Evolutionary conservation across 2,888 invertebrate species (phyloP).

Genomic region (Lampropteryx suffumata): DNA sequence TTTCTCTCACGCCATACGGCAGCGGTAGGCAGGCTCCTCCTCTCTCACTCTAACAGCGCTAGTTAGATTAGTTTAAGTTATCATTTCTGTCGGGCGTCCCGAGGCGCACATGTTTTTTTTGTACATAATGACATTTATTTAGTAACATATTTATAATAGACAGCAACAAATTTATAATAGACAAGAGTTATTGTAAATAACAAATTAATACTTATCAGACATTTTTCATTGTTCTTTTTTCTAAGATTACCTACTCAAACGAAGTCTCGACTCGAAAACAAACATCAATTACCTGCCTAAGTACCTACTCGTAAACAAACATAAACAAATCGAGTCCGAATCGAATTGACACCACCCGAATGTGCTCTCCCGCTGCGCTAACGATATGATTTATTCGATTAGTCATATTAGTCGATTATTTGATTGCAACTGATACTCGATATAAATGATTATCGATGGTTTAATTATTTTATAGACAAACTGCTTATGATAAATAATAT

Average conservation of each 20-base stretch:
- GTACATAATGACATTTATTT: no score
- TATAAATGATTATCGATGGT: conserved; percentile 22
- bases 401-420: conserved; percentile 26
- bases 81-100: no score
- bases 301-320: conserved; percentile 16
- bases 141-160: no score
- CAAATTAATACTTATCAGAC: no score
- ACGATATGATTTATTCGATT: conserved; percentile 33
- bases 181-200: no score
- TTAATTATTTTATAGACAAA: conserved; percentile 18
- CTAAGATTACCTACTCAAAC: conserved; percentile 5
- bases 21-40: no score
- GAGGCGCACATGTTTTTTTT: no score
- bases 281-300: conserved; percentile 26
- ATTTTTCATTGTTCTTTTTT: no score
- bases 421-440: conserved; percentile 23
- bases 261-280: conserved; percentile 21
- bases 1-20: no score
- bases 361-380: conserved; percentile 35
- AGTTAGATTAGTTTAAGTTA: no score
- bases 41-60: no score
- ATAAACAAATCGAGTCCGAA: conserved; percentile 23
- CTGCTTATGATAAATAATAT: neutral
- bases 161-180: no score
- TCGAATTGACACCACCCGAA: conserved; percentile 36